Conservation (phyloP, 2,888 invertebrate species). For the Agrotis segetum region DNA sequence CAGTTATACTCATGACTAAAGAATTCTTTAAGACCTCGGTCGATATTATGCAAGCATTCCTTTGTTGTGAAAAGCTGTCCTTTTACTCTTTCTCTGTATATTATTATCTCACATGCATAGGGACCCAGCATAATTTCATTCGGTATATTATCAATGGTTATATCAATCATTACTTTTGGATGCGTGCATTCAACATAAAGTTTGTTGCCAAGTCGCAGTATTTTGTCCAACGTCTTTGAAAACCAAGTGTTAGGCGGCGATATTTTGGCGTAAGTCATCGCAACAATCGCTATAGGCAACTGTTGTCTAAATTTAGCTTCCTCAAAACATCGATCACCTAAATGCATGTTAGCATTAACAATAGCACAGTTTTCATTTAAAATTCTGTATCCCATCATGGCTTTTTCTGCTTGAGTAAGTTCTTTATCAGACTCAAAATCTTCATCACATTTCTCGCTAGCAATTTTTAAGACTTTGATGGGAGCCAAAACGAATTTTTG, state of each 20-base stretch:
- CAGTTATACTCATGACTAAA: slow-evolving; percentile 88
- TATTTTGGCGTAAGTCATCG: slow-evolving; percentile 92
- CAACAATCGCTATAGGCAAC: slow-evolving; percentile 90
- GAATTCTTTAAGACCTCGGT: slow-evolving; percentile 87
- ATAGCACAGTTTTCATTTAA: slow-evolving; percentile 90
- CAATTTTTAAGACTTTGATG: slow-evolving; percentile 87
- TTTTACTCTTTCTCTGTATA: slow-evolving; percentile 89
- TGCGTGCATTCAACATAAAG: slow-evolving; percentile 89
- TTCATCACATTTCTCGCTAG: slow-evolving; percentile 83
- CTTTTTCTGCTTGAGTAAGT: slow-evolving; percentile 85
- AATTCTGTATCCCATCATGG: slow-evolving; percentile 90
- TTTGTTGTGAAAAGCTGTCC: slow-evolving; percentile 88
- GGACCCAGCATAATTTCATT: slow-evolving; percentile 91
- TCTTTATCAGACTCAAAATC: slow-evolving; percentile 88
- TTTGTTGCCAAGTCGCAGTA: slow-evolving; percentile 91
- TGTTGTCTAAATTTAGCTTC: slow-evolving; percentile 91
- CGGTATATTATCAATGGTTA: slow-evolving; percentile 90
- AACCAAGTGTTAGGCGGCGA: slow-evolving; percentile 92
- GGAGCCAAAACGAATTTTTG: slow-evolving; percentile 87
- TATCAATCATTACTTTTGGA: slow-evolving; percentile 86
- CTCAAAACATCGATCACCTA: slow-evolving; percentile 91
- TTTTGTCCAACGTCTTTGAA: slow-evolving; percentile 90
- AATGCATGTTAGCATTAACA: slow-evolving; percentile 90
- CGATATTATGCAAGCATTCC: slow-evolving; percentile 89
- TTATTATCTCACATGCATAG: slow-evolving; percentile 90